Evolutionary conservation across 2,113 vertebrate species (phyloP).

Genomic region (Sceloporus undulatus): DNA sequence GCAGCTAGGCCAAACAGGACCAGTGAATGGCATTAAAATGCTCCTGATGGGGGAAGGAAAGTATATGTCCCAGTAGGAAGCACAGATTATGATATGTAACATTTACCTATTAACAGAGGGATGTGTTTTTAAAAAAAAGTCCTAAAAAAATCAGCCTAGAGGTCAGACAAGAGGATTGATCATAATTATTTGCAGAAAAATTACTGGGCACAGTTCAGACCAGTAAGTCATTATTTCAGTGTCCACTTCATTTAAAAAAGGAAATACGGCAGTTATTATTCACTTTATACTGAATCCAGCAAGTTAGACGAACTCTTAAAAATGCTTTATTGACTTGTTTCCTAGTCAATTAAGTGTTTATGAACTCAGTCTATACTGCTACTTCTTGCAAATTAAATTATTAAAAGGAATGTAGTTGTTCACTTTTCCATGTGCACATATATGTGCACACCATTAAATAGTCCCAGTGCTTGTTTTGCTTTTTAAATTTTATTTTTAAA

Average conservation of each 20-base stretch:
- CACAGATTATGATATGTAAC: background rate
- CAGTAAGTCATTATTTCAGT: constrained; percentile 62
- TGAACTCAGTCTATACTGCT: constrained; percentile 46
- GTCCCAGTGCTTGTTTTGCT: background rate
- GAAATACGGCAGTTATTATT: constrained; percentile 31
- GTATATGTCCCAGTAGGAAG: background rate
- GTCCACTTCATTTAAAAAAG: constrained; percentile 46
- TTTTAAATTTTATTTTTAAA: constrained; percentile 52
- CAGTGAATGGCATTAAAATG: background rate
- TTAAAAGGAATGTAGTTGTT: constrained; percentile 35
- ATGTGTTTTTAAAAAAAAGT: background rate
- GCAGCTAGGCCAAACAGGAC: background rate
- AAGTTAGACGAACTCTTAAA: constrained; percentile 63
- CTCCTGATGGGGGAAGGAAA: background rate
- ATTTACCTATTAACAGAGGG: background rate
- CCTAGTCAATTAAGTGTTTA: constrained; percentile 57
- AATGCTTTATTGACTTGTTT: constrained; percentile 60
- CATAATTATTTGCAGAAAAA: background rate
- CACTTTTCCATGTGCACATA: constrained; percentile 32
- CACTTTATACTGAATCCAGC: constrained; percentile 56
- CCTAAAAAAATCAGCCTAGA: background rate
- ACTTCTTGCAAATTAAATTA: constrained; percentile 38
- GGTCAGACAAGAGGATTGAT: background rate
- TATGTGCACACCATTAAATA: background rate
- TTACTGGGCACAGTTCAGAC: constrained; percentile 44